These are phyloP conservation scores for Microcaecilia unicolor DNA, from an alignment of 2,797 vertebrate species.

Conservation along the genomic window DNA sequence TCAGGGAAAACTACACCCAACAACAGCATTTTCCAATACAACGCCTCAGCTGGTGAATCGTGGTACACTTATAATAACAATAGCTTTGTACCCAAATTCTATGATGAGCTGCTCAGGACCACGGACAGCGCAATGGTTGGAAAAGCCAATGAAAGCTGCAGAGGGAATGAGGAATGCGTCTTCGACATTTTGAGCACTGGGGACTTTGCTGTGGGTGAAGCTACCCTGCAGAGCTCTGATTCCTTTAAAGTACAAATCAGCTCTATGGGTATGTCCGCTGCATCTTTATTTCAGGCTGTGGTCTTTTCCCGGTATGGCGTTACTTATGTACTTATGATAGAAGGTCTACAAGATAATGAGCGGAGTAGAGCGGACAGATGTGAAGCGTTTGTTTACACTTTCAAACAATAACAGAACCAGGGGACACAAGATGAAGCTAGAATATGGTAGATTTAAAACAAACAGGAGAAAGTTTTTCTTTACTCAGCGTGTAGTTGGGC, in stretches of 20 bases:
- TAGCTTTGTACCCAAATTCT: constrained; percentile 18
- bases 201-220: constrained; percentile 3
- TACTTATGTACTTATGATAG: too few relatives aligned
- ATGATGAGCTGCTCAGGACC: constrained; percentile 9
- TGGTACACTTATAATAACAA: constrained; percentile 21
- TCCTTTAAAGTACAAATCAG: background rate
- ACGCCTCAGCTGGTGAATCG: background rate
- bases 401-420: too few relatives aligned
- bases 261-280: constrained; percentile 18
- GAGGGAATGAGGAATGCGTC: constrained; percentile 17
- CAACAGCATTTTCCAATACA: constrained; percentile 9
- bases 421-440: too few relatives aligned
- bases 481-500: too few relatives aligned
- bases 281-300: too few relatives aligned
- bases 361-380: too few relatives aligned
- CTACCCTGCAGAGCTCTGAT: background rate
- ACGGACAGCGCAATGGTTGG: background rate
- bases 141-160: constrained; percentile 9
- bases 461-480: too few relatives aligned
- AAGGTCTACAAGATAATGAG: too few relatives aligned
- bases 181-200: constrained; percentile 18
- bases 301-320: too few relatives aligned
- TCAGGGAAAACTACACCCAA: constrained; percentile 13
- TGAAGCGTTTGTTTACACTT: too few relatives aligned
- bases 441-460: too few relatives aligned